Evolutionary conservation across 2,888 invertebrate species (phyloP), one percentile per base, ranked within the genome.

Genomic region (Micoletzkya japonica): DNA sequence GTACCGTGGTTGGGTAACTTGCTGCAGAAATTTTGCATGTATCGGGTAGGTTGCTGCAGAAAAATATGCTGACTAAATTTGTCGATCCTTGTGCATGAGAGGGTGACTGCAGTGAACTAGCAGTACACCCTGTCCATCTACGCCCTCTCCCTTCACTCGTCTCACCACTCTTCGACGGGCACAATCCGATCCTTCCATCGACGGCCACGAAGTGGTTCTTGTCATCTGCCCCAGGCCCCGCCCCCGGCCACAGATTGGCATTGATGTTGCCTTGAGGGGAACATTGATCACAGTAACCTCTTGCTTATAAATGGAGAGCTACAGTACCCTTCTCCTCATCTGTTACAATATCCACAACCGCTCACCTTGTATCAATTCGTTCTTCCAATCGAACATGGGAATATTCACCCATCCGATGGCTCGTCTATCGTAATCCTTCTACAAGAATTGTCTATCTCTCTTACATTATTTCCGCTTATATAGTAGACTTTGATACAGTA

Each of bases 381-480:
- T 86, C 75, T 86, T 86, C 85, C 88, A 89, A 81, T 90, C 89
- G 83, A 89, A 89, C 75, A 90, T 77, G 74, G 88, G 88, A 36
- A 90, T 81, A 80, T 89, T 90, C 44, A 87, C 88, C 89, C 89
- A 90, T 2, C 89, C 89, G 50, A 89, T 70, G 73, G 61, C 54
- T 72, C 52, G 72, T 32, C 54, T 30, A 32, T 59, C 58, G 68
- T 54, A 49, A 20, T 37, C 59, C 10, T 69, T 60, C 58, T 60
- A 14, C 1, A 69, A 17, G 7, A 39, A 10, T 39, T 39, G 7
- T 39, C 17, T 39, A 14, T n/a, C 52, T n/a, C n/a, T 52, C 6
- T 52, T n/a, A n/a, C 14, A 52, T 14, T 30, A 70, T 73, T 36
- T 44, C 56, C 30, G 56, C 52, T 72, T 44, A 34, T 61, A 60